These are phyloP conservation scores for Anser cygnoides DNA, from an alignment of 2,113 vertebrate genomes.

Conservation along the genomic window DNA sequence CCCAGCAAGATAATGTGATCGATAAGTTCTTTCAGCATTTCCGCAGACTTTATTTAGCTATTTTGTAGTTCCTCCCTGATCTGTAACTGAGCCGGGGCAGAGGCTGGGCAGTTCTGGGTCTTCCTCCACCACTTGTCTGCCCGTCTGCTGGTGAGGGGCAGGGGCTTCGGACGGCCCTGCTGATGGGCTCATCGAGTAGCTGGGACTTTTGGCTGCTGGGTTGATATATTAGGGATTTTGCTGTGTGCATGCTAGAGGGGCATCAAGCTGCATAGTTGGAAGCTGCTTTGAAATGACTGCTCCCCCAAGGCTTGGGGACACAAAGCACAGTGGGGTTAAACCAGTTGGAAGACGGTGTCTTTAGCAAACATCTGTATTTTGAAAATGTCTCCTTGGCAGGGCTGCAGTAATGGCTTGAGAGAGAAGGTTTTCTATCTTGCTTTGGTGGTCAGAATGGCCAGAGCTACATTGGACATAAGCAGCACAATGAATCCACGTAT, in stretches of 20 bases:
- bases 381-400: not conserved
- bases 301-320: not conserved
- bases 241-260: not conserved
- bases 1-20: fast-evolving
- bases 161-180: not conserved
- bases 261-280: not conserved
- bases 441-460: not conserved
- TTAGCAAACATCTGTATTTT: not conserved
- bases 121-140: not conserved
- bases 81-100: not conserved
- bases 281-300: not conserved
- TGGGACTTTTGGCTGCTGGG: not conserved
- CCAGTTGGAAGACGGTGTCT: not conserved
- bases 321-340: not conserved
- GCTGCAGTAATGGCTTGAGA: not conserved
- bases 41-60: not conserved
- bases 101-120: not conserved
- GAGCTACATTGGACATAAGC: not conserved
- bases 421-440: not conserved
- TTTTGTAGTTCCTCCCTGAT: not conserved
- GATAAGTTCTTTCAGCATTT: too few species aligned
- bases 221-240: not conserved
- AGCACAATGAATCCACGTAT: fast-evolving
- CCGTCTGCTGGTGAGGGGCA: not conserved
- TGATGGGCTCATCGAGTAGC: not conserved